These are phyloP conservation scores for Sylvia borin DNA, from an alignment of 2,797 vertebrate species.

Conservation along the genomic window DNA sequence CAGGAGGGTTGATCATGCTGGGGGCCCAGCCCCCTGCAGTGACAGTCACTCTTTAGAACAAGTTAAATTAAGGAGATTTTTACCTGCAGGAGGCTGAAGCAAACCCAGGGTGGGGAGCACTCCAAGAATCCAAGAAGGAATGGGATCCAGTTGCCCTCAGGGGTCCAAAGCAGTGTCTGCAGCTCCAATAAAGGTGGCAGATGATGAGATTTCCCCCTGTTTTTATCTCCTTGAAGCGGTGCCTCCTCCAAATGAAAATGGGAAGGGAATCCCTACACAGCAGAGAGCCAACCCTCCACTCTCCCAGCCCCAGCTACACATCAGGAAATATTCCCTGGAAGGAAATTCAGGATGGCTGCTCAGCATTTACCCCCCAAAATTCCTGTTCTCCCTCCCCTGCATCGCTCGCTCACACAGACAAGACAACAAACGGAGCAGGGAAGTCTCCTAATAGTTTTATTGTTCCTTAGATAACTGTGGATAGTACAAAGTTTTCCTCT, in stretches of 20 bases:
- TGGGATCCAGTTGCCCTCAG: background rate
- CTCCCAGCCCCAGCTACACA: background rate
- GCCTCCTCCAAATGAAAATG: background rate
- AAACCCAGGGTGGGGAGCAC: background rate
- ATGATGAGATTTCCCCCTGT: background rate
- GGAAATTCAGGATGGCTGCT: background rate
- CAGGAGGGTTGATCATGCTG: background rate
- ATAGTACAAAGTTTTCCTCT: conserved; percentile 76
- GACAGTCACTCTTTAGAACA: background rate
- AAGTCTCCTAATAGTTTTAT: conserved; percentile 77
- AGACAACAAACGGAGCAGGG: background rate
- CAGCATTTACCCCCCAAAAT: background rate
- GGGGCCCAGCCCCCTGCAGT: background rate
- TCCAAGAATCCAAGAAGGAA: background rate
- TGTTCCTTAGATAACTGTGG: conserved; percentile 76
- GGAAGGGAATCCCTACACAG: background rate
- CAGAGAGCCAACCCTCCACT: background rate
- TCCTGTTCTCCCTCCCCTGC: background rate
- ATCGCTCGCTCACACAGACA: background rate
- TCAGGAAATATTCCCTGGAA: background rate
- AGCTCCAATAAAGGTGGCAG: background rate
- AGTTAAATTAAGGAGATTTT: background rate
- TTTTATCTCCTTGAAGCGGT: background rate
- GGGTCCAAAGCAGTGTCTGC: accelerated
- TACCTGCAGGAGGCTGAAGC: background rate